Conservation (phyloP, 2,888 invertebrate species). For the Synanthedon formicaeformis region DNA sequence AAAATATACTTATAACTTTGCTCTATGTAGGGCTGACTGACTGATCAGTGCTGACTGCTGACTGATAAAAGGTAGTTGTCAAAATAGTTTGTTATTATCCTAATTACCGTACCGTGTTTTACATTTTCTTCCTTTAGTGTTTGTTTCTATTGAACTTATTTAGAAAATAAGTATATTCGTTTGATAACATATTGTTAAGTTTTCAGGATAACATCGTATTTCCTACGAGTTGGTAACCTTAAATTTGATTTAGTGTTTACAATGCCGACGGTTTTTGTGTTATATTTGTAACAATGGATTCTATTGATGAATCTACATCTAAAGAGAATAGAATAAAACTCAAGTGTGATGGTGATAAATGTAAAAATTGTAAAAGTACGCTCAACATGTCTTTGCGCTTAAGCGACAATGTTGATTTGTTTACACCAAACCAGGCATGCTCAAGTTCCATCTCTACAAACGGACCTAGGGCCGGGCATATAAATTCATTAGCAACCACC, state of each 20-base stretch:
- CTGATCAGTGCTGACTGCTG: no score
- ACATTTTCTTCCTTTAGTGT: no score
- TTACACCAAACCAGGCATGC: constrained; percentile 33
- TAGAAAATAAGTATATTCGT: no score
- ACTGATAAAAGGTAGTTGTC: background rate
- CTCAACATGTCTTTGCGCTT: constrained; percentile 18
- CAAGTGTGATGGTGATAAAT: constrained; percentile 34
- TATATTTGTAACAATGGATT: constrained; percentile 51
- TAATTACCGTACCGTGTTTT: background rate
- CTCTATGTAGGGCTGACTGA: no score
- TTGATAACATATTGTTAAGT: no score
- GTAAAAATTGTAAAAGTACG: constrained; percentile 24
- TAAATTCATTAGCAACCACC: constrained; percentile 20
- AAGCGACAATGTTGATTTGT: constrained; percentile 36
- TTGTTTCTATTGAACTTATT: no score
- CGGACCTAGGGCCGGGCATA: constrained; percentile 26
- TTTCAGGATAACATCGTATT: no score
- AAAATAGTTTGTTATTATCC: background rate
- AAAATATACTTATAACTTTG: no score
- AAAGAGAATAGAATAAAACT: constrained; percentile 28
- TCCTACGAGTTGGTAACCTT: constrained; percentile 31
- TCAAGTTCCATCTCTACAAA: constrained; percentile 32
- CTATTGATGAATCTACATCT: constrained; percentile 34
- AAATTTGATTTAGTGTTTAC: constrained; percentile 21
- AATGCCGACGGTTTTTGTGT: constrained; percentile 48